Evolutionary conservation across 2,113 vertebrate species (phyloP).

Genomic region (Catharus minimus): DNA sequence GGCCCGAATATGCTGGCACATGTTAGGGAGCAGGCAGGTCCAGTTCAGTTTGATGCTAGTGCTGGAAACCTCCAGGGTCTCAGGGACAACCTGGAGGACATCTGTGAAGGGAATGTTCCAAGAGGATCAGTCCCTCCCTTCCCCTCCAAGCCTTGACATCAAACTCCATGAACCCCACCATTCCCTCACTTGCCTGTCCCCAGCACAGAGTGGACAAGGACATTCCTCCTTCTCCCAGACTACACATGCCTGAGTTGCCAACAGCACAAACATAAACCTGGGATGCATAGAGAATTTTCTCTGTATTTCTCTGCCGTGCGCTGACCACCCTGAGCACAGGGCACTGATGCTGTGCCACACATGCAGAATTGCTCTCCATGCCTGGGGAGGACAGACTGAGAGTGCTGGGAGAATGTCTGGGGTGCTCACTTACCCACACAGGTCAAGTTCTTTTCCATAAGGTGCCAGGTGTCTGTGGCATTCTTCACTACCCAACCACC

Average conservation of each 20-base stretch:
- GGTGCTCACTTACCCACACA: constrained; percentile 15
- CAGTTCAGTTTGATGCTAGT: constrained; percentile 40
- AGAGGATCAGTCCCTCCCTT: neutral
- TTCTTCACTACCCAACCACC: neutral
- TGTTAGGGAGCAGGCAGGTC: neutral
- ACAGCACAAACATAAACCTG: neutral
- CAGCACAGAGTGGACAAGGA: neutral
- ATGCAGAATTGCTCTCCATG: neutral
- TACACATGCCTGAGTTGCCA: neutral
- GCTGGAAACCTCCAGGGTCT: neutral
- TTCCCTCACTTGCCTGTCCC: neutral
- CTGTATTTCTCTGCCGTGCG: neutral
- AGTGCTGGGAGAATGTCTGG: neutral
- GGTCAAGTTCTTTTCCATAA: neutral
- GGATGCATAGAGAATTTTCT: neutral
- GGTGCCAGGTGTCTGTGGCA: neutral
- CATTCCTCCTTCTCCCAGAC: neutral
- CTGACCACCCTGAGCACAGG: accelerated
- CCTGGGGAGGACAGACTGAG: neutral
- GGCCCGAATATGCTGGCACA: neutral
- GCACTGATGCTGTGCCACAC: accelerated
- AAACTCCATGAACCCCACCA: neutral
- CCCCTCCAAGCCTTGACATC: neutral
- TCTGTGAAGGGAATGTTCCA: neutral
- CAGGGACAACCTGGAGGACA: neutral